A percentile compares a stretch with the other conserved stretches of the same genome.
phyloP scores from a whole-genome alignment of 2,113 vertebrate genomes.

The Mugil cephalus region DNA sequence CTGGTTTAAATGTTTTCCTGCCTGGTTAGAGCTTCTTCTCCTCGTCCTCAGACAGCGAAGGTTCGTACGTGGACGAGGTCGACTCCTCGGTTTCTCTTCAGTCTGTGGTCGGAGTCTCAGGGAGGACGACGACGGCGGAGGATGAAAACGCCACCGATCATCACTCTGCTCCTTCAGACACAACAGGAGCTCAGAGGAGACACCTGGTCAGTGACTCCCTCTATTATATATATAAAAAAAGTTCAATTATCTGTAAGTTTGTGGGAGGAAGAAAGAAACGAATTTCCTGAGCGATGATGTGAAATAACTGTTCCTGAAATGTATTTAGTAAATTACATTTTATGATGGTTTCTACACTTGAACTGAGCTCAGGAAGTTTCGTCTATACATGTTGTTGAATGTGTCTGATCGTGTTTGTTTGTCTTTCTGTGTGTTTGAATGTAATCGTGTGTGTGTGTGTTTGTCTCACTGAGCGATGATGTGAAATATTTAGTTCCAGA shows the following conservation, averaged over 20 bases:
- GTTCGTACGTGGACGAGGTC: slow-evolving; percentile 42
- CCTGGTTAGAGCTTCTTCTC: no score
- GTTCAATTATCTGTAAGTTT: no score
- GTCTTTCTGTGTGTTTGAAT: not conserved
- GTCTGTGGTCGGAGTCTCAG: not conserved
- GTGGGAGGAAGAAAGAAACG: no score
- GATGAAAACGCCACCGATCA: slow-evolving; percentile 36
- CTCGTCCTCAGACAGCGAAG: slow-evolving; percentile 41
- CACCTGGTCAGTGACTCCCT: slow-evolving; percentile 44
- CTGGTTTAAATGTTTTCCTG: no score
- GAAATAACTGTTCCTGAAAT: no score
- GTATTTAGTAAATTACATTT: no score
- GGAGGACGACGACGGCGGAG: accelerated
- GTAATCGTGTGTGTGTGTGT: not conserved
- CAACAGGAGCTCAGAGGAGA: not conserved
- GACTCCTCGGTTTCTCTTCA: slow-evolving; percentile 53
- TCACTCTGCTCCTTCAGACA: slow-evolving; percentile 34
- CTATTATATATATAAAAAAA: not conserved
- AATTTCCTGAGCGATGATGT: no score
- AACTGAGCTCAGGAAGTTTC: no score
- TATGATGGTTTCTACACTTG: no score
- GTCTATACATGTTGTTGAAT: no score
- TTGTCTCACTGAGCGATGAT: slow-evolving; percentile 87
- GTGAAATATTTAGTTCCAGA: slow-evolving; percentile 81
- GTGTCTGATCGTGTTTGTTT: no score